Evolutionary conservation across 2,113 vertebrate species (phyloP).

Genomic region (Myotis yumanensis): DNA sequence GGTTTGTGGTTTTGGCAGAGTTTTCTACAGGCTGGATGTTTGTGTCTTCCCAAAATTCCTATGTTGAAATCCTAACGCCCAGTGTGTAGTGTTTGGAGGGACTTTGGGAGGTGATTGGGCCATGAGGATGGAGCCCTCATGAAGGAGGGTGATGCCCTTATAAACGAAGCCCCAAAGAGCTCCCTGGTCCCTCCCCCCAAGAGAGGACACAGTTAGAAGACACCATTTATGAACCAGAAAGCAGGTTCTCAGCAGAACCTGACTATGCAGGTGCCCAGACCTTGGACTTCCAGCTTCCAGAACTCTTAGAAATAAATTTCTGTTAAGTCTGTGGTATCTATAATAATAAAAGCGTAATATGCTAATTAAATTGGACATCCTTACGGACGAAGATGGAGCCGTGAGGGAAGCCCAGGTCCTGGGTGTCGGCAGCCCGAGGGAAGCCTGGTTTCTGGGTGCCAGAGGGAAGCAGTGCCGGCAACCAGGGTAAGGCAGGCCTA

Average conservation of each 20-base stretch:
- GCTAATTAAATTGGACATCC: too few species aligned
- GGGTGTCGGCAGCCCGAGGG: too few species aligned
- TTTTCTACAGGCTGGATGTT: background rate
- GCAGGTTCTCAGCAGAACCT: background rate
- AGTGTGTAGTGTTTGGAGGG: background rate
- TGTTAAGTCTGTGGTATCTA: background rate
- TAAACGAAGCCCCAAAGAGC: background rate
- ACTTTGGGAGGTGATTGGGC: background rate
- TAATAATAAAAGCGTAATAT: too few species aligned
- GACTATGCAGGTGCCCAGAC: background rate
- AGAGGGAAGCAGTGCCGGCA: too few species aligned
- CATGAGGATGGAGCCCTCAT: background rate
- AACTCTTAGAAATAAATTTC: background rate
- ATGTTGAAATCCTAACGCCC: background rate
- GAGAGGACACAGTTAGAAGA: background rate
- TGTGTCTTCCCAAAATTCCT: background rate
- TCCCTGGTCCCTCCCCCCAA: background rate
- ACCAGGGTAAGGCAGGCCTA: too few species aligned
- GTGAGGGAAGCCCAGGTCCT: too few species aligned
- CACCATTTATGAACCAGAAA: background rate
- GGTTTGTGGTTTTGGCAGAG: background rate
- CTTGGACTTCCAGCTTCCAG: background rate
- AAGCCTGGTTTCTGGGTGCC: too few species aligned
- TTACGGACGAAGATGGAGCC: too few species aligned
- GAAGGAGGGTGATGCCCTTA: background rate